phyloP scores from a whole-genome alignment of 2,113 vertebrate genomes.

The Trochalopteron elliotii region DNA sequence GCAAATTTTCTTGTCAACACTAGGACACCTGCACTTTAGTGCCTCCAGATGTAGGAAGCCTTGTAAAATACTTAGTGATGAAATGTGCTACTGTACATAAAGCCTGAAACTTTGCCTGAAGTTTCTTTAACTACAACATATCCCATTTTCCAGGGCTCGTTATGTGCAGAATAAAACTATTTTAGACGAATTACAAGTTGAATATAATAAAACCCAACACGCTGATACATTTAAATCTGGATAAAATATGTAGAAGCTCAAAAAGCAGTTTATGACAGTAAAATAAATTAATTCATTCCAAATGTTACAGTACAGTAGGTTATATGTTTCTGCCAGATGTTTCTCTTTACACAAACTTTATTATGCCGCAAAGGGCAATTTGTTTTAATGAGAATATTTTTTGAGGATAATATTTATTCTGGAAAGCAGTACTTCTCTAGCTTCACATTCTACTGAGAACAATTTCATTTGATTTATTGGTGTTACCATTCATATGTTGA shows the following conservation, averaged over 20 bases:
- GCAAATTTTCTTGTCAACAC: background rate
- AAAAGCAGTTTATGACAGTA: slow-evolving; percentile 57
- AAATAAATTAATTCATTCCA: slow-evolving; percentile 65
- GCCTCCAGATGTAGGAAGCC: background rate
- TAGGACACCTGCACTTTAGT: background rate
- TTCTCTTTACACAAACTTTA: slow-evolving; percentile 71
- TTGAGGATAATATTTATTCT: slow-evolving; percentile 71
- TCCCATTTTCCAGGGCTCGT: background rate
- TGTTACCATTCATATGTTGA: slow-evolving; percentile 55
- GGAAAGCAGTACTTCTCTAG: slow-evolving; percentile 59
- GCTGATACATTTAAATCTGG: slow-evolving; percentile 22
- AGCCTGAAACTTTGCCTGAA: background rate
- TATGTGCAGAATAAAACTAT: background rate
- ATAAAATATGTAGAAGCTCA: slow-evolving; percentile 40
- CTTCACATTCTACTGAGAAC: slow-evolving; percentile 69
- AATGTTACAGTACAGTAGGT: slow-evolving; percentile 61
- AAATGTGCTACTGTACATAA: background rate
- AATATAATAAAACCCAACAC: slow-evolving; percentile 26
- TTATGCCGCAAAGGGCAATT: slow-evolving; percentile 65
- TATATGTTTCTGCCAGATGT: slow-evolving; percentile 71
- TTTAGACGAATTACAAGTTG: slow-evolving; percentile 27
- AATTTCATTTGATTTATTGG: slow-evolving; percentile 71
- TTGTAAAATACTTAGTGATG: background rate
- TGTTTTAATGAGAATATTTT: slow-evolving; percentile 74
- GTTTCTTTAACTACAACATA: background rate